These are phyloP conservation scores for Oxygymnocypris stewartii DNA, from an alignment of 2,113 vertebrate species.

Conservation along the genomic window DNA sequence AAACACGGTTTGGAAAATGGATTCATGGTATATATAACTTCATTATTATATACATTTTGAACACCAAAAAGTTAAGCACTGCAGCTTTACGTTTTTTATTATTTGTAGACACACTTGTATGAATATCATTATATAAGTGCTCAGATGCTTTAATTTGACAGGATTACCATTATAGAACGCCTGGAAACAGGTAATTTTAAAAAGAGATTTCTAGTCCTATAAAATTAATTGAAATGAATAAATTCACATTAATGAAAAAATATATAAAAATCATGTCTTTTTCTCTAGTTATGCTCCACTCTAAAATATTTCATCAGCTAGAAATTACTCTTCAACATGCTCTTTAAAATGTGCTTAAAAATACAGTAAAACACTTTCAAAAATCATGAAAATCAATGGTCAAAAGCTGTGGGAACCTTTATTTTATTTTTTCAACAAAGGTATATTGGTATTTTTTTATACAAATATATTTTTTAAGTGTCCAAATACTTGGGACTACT, in stretches of 20 bases:
- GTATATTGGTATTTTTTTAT: neutral
- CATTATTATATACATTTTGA: too few species aligned
- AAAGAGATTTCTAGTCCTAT: neutral
- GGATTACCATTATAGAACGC: neutral
- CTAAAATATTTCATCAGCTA: neutral
- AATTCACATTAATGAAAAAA: neutral
- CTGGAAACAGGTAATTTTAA: neutral
- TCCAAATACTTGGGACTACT: neutral
- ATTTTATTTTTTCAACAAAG: neutral
- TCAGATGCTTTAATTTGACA: neutral
- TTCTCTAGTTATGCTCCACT: neutral
- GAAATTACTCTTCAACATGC: neutral
- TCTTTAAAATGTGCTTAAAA: neutral
- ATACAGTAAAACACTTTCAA: neutral
- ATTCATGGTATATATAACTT: too few species aligned
- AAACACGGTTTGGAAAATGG: too few species aligned
- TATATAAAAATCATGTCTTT: neutral
- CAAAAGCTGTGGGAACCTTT: neutral
- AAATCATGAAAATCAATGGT: neutral
- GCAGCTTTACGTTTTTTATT: neutral
- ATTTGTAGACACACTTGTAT: neutral
- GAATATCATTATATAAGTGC: neutral
- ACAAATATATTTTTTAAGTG: neutral
- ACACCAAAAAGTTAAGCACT: too few species aligned
- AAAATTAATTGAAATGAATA: neutral